A percentile compares a stretch with the other conserved stretches of the same genome.
phyloP scores from a whole-genome alignment of 2,113 vertebrate species.

The Phocoena phocoena region DNA sequence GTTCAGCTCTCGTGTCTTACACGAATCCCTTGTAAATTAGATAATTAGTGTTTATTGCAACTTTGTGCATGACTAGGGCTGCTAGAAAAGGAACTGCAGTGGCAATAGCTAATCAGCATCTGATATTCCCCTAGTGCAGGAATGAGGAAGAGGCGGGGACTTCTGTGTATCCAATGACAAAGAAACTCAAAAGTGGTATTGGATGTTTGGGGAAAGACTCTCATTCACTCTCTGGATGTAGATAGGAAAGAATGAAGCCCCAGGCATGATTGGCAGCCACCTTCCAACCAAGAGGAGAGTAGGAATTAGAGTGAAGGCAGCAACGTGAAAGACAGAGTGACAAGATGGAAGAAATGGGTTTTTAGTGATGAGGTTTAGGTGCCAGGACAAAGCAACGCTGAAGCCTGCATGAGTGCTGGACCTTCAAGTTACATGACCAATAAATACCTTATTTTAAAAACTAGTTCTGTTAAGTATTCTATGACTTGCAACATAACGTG shows the following conservation, averaged over 20 bases:
- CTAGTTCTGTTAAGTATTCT: background rate
- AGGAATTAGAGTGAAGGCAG: background rate
- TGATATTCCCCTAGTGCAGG: background rate
- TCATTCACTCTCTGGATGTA: background rate
- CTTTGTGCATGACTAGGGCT: background rate
- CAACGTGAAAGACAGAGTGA: background rate
- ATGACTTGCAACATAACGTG: background rate
- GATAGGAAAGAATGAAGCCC: background rate
- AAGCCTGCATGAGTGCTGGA: background rate
- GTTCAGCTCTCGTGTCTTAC: background rate
- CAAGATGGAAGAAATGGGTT: background rate
- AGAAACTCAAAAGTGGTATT: background rate
- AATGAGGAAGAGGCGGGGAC: background rate
- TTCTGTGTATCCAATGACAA: background rate
- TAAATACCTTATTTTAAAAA: background rate
- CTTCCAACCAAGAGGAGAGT: background rate
- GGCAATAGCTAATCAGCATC: background rate
- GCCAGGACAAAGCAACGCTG: background rate
- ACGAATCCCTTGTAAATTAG: background rate
- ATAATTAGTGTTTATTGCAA: background rate
- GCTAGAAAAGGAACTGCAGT: background rate
- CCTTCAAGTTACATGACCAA: background rate
- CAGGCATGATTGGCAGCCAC: background rate
- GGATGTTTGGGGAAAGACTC: background rate
- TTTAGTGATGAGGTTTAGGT: background rate